Evolutionary conservation across 2,113 vertebrate species (phyloP).

Genomic region (Chloebia gouldiae): DNA sequence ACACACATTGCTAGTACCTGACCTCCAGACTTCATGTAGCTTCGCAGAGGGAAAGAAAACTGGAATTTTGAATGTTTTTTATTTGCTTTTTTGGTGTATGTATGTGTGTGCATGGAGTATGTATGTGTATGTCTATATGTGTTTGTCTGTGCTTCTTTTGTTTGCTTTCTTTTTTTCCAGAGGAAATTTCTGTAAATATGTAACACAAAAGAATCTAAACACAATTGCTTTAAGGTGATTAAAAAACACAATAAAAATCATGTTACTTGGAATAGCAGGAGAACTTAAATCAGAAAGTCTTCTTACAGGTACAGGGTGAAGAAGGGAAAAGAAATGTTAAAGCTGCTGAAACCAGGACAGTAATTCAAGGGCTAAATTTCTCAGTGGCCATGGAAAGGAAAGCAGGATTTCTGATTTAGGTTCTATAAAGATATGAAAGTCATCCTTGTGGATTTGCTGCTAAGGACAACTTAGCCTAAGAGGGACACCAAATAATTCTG

Average conservation of each 20-base stretch:
- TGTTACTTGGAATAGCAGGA: not conserved
- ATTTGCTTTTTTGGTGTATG: not conserved
- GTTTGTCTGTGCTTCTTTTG: not conserved
- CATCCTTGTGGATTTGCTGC: not conserved
- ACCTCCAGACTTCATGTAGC: not conserved
- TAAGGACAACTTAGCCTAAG: not conserved
- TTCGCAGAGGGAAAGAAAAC: not conserved
- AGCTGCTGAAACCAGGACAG: not conserved
- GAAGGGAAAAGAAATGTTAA: not conserved
- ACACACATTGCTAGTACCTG: not conserved
- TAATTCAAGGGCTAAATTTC: not conserved
- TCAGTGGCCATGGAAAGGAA: not conserved
- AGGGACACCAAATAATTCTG: not conserved
- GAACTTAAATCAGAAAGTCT: not conserved
- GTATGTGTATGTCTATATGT: no score
- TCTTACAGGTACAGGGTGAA: not conserved
- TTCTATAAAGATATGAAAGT: not conserved
- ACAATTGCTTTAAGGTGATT: not conserved
- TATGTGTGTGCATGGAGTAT: fast-evolving
- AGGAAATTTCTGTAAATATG: not conserved
- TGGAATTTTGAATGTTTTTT: fast-evolving
- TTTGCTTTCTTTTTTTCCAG: not conserved
- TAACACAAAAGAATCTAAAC: not conserved
- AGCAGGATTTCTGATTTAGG: not conserved
- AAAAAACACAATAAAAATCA: not conserved